Base-by-base conservation (phyloP, 2,113 vertebrate species). In the Corythornis madagascariensis region DNA sequence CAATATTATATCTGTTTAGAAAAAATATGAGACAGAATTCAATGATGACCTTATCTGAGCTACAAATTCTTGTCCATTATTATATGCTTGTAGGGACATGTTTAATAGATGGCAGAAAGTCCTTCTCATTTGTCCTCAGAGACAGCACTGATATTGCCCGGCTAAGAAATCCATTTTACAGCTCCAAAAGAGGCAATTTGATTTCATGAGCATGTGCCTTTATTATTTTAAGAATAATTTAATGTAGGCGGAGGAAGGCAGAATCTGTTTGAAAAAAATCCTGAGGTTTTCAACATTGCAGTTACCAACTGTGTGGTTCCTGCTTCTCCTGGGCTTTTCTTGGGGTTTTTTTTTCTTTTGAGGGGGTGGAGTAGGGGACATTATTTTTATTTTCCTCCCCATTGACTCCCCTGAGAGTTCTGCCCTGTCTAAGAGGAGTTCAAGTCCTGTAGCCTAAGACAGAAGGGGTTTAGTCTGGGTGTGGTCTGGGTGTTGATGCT, bases 61-160 rank as follows among this genome's bases (percentile, higher is more conserved):
- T 70, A 93, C 92, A 94, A 88, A 94, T 94, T 89, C 79, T 83
- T 93, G 95, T 91, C 92, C 91, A 86, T 94, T 95, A 92, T 64
- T 88, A 45, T 65, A 67, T 91, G 78, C 87, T 96, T 89, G 82
- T 92, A 83, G 71, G 64, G 84, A 61, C 85, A 61, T 57, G 60
- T 93, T 92, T 94, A 96, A 85, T 77, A 92, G 89, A 93, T 92
- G 76, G 73, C 64, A 89, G 85, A 94, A 94, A 92, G 75, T 92
- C 91, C 60, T 93, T 82, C 78, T 83, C 82, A 67, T 96, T 96
- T 95, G 87, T 95, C 85, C 87, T 91, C 61, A 65, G 82, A 93
- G 92, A 81, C 87, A 94, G 69, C 7, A 0, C 72, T 91, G 78
- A 91, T 88, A 83, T 71, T 92, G 89, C 75, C 75, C 72, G 74